Conservation (phyloP, 2,797 vertebrate genomes). For the Spinus olivaceus region DNA sequence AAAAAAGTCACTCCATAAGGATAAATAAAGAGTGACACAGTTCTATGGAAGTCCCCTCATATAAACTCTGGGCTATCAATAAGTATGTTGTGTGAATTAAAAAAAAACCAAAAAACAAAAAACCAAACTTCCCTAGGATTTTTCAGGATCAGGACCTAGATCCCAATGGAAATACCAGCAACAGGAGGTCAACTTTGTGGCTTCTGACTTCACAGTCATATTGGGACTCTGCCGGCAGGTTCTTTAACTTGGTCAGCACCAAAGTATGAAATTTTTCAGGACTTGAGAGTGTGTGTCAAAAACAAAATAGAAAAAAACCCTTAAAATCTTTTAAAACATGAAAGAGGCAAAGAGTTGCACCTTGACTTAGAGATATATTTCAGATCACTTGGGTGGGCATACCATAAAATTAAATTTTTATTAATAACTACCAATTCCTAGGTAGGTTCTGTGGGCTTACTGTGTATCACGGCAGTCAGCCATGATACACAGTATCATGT, state of each 20-base stretch:
- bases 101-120: no score
- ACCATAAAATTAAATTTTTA: not conserved
- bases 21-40: not conserved
- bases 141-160: not conserved
- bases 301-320: not conserved
- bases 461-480: not conserved
- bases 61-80: not conserved
- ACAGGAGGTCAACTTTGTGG: not conserved
- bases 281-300: not conserved
- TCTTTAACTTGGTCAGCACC: not conserved
- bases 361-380: not conserved
- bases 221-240: not conserved
- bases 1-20: not conserved
- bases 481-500: not conserved
- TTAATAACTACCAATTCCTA: constrained; percentile 19
- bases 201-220: not conserved
- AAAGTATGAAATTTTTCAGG: not conserved
- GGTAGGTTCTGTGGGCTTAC: not conserved
- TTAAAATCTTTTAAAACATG: not conserved
- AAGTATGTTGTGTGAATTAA: not conserved
- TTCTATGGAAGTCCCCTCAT: not conserved
- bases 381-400: not conserved
- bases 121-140: not conserved
- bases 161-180: not conserved
- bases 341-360: not conserved